These are phyloP conservation scores for Corythaixoides concolor DNA, from an alignment of 2,113 vertebrate genomes.

Conservation along the genomic window DNA sequence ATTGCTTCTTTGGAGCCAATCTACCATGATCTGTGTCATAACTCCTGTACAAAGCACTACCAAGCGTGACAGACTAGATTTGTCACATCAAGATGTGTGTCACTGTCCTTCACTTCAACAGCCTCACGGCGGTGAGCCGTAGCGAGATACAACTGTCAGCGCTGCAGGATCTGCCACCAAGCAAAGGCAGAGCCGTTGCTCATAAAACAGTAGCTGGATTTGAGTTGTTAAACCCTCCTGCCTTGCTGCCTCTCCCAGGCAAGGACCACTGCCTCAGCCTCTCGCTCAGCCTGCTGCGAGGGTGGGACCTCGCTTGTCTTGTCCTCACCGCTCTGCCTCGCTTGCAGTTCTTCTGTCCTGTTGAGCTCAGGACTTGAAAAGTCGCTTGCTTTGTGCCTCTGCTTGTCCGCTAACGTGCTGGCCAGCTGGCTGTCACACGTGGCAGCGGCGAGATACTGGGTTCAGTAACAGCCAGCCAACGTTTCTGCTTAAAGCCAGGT, in stretches of 20 bases:
- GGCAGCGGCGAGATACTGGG: not conserved
- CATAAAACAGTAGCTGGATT: not conserved
- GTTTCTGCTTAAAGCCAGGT: not conserved
- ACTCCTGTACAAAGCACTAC: not conserved
- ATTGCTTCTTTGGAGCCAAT: not conserved
- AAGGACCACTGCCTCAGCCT: not conserved
- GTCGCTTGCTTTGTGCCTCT: not conserved
- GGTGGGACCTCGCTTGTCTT: not conserved
- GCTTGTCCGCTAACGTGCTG: not conserved
- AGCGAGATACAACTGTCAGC: not conserved
- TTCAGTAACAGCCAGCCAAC: not conserved
- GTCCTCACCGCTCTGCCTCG: not conserved
- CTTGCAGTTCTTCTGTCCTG: not conserved
- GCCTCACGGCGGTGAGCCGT: not conserved
- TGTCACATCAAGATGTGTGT: not conserved
- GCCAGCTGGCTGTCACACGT: not conserved
- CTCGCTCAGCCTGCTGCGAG: not conserved
- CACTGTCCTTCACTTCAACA: not conserved
- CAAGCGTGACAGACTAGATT: not conserved
- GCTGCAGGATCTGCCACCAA: not conserved
- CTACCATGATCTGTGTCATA: not conserved
- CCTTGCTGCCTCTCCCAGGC: not conserved
- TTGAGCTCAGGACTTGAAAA: not conserved
- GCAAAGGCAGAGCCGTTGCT: not conserved
- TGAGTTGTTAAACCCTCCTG: not conserved